Evolutionary conservation across 2,113 vertebrate genomes (phyloP).

Genomic region (Tragelaphus imberbis): DNA sequence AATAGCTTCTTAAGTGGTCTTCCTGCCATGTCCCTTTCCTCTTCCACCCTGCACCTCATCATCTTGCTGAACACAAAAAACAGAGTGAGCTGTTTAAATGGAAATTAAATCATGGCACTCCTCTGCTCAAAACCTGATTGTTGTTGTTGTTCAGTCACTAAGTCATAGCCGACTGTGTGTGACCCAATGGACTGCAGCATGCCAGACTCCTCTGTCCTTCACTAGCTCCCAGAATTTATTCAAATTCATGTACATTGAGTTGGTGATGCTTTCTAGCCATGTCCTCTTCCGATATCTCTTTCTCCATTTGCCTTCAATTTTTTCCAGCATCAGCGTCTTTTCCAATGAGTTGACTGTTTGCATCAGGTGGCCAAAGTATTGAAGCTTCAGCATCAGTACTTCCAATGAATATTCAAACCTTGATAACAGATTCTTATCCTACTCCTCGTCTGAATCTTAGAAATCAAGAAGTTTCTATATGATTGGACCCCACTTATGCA

Average conservation of each 20-base stretch:
- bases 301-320: neutral
- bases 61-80: neutral
- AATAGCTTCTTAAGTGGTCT: neutral
- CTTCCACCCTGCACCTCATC: fast-evolving
- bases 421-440: neutral
- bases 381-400: neutral
- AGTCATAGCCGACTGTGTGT: neutral
- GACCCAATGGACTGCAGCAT: neutral
- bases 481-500: neutral
- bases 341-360: neutral
- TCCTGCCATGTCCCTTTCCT: neutral
- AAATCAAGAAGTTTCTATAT: neutral
- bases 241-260: neutral
- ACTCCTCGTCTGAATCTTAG: neutral
- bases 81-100: neutral
- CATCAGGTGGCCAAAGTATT: neutral
- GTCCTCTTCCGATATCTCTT: neutral
- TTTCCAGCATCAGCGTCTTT: neutral
- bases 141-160: neutral
- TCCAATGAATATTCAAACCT: neutral
- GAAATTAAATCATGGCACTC: neutral
- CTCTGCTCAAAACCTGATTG: neutral
- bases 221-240: neutral
- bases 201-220: neutral
- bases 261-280: neutral